Evolutionary conservation across 2,888 invertebrate species (phyloP).

Genomic region (Peribatodes rhomboidaria): DNA sequence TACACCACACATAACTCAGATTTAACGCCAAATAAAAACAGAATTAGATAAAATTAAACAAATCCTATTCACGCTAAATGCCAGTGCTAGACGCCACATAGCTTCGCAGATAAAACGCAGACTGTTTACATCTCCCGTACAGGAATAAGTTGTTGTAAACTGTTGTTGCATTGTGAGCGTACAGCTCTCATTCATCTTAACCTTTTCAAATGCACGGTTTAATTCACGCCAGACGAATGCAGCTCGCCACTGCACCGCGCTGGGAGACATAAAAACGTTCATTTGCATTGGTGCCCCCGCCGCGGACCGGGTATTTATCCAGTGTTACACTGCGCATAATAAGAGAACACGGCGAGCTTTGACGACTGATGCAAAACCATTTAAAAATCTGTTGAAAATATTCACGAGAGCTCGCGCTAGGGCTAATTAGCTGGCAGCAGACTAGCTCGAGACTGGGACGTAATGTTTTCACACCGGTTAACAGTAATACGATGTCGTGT

Average conservation of each 20-base stretch:
- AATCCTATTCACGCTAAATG: slow-evolving; percentile 50
- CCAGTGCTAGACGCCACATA: slow-evolving; percentile 53
- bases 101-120: slow-evolving; percentile 68
- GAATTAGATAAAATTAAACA: slow-evolving; percentile 24
- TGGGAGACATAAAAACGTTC: slow-evolving; percentile 76
- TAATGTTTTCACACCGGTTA: slow-evolving; percentile 36
- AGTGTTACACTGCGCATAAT: slow-evolving; percentile 77
- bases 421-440: slow-evolving; percentile 66
- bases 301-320: slow-evolving; percentile 74
- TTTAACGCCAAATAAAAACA: not conserved
- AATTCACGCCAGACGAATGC: slow-evolving; percentile 77
- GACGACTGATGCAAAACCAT: slow-evolving; percentile 66
- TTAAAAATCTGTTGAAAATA: slow-evolving; percentile 70
- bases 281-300: slow-evolving; percentile 78
- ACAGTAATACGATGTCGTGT: slow-evolving; percentile 23
- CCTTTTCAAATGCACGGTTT: slow-evolving; percentile 79
- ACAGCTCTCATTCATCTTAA: slow-evolving; percentile 79
- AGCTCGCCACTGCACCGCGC: slow-evolving; percentile 52
- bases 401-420: slow-evolving; percentile 59
- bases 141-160: slow-evolving; percentile 80
- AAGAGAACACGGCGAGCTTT: slow-evolving; percentile 70
- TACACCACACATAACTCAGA: not conserved
- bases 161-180: slow-evolving; percentile 78
- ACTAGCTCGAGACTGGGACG: slow-evolving; percentile 32
- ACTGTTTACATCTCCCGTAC: slow-evolving; percentile 73